A percentile compares a stretch with the other conserved stretches of the same genome.
These are phyloP conservation scores for Orthosia gothica DNA, from an alignment of 2,888 invertebrate genomes.

Conservation along the genomic window DNA sequence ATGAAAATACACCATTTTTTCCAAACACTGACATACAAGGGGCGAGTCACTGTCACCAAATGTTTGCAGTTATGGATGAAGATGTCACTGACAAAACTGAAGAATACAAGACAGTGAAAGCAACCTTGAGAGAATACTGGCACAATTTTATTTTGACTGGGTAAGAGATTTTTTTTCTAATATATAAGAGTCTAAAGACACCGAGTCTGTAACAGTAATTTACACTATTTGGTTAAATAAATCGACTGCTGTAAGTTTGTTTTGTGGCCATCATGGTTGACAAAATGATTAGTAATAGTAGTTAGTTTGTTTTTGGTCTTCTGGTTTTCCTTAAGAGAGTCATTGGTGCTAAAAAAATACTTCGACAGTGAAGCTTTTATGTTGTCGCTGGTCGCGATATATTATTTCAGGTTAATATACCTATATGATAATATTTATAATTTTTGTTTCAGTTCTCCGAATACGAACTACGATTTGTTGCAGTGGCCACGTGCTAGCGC, in stretches of 20 bases:
- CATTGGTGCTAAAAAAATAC: not conserved
- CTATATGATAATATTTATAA: not conserved
- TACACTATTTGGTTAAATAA: not conserved
- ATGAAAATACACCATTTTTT: constrained; percentile 60
- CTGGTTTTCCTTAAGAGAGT: not conserved
- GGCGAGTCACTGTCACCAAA: constrained; percentile 73
- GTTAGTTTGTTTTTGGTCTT: not conserved
- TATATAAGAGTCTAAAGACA: too few species aligned
- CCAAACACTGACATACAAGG: constrained; percentile 69
- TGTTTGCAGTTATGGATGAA: constrained; percentile 55
- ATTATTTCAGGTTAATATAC: not conserved
- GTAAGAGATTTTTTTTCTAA: constrained; percentile 53
- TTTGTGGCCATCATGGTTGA: not conserved
- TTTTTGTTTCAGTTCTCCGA: constrained; percentile 69
- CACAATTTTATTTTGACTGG: constrained; percentile 70
- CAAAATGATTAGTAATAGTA: not conserved
- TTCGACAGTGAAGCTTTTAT: not conserved
- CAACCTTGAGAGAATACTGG: constrained; percentile 63
- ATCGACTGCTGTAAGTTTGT: not conserved
- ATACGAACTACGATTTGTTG: constrained; percentile 57
- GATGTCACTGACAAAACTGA: constrained; percentile 42
- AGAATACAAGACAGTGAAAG: constrained; percentile 62
- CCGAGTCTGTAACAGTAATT: too few species aligned
- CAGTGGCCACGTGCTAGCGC: constrained; percentile 70
- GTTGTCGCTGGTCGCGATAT: not conserved